Evolutionary conservation across 2,888 invertebrate species (phyloP), one percentile per base, ranked within the genome.

Genomic region (Mythimna ferrago): DNA sequence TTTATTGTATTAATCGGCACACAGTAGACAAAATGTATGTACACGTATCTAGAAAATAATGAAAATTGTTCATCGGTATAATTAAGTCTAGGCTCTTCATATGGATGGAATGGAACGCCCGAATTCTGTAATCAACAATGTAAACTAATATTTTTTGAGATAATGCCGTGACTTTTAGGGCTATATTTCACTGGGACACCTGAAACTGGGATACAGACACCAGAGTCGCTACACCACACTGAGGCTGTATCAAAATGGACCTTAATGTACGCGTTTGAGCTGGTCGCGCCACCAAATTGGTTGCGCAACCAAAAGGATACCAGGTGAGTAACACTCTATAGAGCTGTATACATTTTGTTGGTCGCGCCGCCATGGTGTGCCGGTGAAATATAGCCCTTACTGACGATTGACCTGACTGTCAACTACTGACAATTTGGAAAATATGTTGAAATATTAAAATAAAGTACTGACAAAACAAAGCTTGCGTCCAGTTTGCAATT

Each of bases 401-500:
- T 32, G n/a, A 73, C 44, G 51, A 54, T 62, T 53, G 38, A 66
- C 21, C n/a, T 67, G 56, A 32, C 26, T 63, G 1, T 48, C 16
- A 16, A 14, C 41, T 16, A 48, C 6, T 16, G 68, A 44, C 32
- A 44, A 26, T n/a, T 66, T 48, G 63, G n/a, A 16, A 66, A 76
- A 72, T 66, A 41, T 66, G 54, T 65, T 66, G 68, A 70, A 76
- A 72, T 72, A 76, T 79, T 77, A 62, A 73, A 71, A 76, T 73
- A 76, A 76, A 69, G 44, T 48, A 64, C 38, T 35, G 63, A 64
- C 16, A 48, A 71, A 66, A 61, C 63, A 72, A 80, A 72, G 44
- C 21, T n/a, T 58, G 54, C 54, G 44, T 44, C 54, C 38, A 10
- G 21, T 81, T 67, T 70, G 69, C 68, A 83, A 81, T 80, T 81